Percentiles rank a stretch among this genome's conserved stretches.
These are phyloP conservation scores for Proisotoma minuta DNA, from an alignment of 2,888 invertebrate genomes.

Conservation along the genomic window DNA sequence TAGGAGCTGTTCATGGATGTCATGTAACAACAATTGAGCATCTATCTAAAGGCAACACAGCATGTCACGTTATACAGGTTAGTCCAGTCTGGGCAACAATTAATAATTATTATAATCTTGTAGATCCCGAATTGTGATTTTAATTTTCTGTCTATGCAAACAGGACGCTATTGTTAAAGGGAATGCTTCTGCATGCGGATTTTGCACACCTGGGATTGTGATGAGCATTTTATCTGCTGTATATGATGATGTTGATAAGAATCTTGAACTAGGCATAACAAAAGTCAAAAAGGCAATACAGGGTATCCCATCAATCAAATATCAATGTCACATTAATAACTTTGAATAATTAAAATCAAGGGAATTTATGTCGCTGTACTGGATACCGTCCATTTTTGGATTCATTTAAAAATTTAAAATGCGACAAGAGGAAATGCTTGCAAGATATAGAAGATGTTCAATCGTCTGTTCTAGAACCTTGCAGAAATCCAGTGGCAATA, in stretches of 20 bases:
- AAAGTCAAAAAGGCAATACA: slow-evolving; percentile 76
- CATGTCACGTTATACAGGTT: slow-evolving; percentile 39
- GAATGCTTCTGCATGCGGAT: slow-evolving; percentile 92
- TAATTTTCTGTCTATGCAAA: not conserved
- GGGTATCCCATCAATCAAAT: slow-evolving; percentile 56
- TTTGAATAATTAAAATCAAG: slow-evolving; percentile 48
- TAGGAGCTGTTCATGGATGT: slow-evolving; percentile 79
- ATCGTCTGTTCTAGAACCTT: slow-evolving; percentile 7
- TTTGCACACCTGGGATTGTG: slow-evolving; percentile 61
- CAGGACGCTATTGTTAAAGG: slow-evolving; percentile 81
- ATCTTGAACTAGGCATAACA: slow-evolving; percentile 65
- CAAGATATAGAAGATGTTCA: slow-evolving; percentile 22
- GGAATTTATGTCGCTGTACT: slow-evolving; percentile 81
- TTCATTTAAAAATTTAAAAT: slow-evolving; percentile 67
- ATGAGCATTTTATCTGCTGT: slow-evolving; percentile 81
- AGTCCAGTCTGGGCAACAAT: not conserved
- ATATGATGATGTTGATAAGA: slow-evolving; percentile 49
- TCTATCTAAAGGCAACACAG: slow-evolving; percentile 72
- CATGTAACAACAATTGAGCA: slow-evolving; percentile 92
- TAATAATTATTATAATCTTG: no score
- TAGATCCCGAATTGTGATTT: no score
- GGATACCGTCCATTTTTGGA: slow-evolving; percentile 91
- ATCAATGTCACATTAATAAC: not conserved
- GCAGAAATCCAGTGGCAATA: slow-evolving; percentile 11
- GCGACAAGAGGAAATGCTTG: not conserved